These are phyloP conservation scores for Siniperca scherzeri DNA, from an alignment of 2,797 vertebrate genomes.

Conservation along the genomic window DNA sequence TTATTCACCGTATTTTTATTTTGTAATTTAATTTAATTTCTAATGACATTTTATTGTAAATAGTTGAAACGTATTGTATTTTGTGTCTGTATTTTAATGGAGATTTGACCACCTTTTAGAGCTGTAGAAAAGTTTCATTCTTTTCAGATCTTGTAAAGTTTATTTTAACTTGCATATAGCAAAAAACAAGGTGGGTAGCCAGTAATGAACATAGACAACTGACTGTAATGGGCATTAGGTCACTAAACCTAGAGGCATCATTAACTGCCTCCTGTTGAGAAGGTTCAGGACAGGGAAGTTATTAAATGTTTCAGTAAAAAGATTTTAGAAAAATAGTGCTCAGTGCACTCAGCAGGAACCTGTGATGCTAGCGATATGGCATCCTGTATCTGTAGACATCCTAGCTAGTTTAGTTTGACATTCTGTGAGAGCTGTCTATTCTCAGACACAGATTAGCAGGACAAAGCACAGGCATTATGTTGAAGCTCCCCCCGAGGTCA, in stretches of 20 bases:
- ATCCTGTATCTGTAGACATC: slow-evolving; percentile 21
- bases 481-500: slow-evolving; percentile 27
- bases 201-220: neutral
- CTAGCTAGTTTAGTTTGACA: slow-evolving; percentile 29
- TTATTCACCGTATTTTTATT: neutral
- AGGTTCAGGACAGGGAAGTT: neutral
- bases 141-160: neutral
- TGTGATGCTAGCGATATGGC: slow-evolving; percentile 8
- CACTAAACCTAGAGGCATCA: neutral
- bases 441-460: slow-evolving; percentile 39
- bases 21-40: neutral
- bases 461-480: slow-evolving; percentile 36
- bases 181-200: neutral
- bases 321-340: slow-evolving; percentile 16
- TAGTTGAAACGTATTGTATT: neutral
- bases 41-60: neutral
- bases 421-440: slow-evolving; percentile 21
- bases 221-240: neutral
- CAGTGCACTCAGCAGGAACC: slow-evolving; percentile 9
- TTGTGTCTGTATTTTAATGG: neutral
- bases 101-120: neutral
- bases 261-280: slow-evolving; percentile 2
- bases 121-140: neutral
- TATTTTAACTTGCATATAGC: neutral
- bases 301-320: neutral